phyloP scores from a whole-genome alignment of 2,113 vertebrate species.

The Prietella phreatophila region DNA sequence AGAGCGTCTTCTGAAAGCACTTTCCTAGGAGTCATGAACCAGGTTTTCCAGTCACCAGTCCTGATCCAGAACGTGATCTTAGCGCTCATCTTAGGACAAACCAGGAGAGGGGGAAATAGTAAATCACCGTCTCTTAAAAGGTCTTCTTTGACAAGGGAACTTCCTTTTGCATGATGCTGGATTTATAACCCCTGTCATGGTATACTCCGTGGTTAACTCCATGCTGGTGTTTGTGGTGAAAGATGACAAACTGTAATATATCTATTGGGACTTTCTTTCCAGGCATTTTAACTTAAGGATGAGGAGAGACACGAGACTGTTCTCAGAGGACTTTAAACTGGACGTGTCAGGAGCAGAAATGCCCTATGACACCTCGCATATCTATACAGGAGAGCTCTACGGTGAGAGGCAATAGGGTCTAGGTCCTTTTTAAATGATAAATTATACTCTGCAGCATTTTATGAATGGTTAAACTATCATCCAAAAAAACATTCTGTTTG shows the following conservation, averaged over 20 bases:
- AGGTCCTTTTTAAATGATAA: background rate
- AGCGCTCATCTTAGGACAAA: background rate
- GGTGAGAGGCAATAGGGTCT: slow-evolving; percentile 73
- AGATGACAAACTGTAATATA: background rate
- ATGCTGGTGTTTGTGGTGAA: background rate
- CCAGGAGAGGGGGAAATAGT: background rate
- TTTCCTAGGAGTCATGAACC: background rate
- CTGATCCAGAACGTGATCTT: background rate
- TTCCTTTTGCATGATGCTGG: background rate
- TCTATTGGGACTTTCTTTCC: slow-evolving; percentile 44
- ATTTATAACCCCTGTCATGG: background rate
- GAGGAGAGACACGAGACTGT: slow-evolving; percentile 91
- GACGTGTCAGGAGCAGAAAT: slow-evolving; percentile 83
- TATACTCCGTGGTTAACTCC: background rate
- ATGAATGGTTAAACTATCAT: background rate
- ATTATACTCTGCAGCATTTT: background rate
- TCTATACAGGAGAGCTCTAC: slow-evolving; percentile 95
- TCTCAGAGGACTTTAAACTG: slow-evolving; percentile 89
- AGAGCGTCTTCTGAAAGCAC: background rate
- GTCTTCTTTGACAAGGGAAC: background rate
- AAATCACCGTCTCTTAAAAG: background rate
- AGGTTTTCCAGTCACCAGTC: background rate
- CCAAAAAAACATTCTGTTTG: background rate
- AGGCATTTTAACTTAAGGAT: slow-evolving; percentile 97
- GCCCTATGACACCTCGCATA: slow-evolving; percentile 93